A percentile compares a stretch with the other conserved stretches of the same genome.
Conservation (phyloP, 2,888 invertebrate genomes). For the Oligia strigilis region DNA sequence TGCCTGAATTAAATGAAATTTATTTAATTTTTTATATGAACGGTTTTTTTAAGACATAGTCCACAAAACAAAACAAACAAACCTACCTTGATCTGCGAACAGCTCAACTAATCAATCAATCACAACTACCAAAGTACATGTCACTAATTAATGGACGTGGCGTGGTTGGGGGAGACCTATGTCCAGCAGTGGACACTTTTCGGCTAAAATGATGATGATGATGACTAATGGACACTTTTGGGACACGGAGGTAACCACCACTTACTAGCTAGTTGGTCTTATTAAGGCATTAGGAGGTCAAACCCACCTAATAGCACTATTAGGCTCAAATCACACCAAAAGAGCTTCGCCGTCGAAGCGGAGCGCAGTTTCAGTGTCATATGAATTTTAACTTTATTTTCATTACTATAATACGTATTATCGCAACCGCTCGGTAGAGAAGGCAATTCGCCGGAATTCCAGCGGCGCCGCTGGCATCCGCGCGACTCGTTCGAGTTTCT, state of each 20-base stretch:
- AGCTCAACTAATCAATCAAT: slow-evolving; percentile 1
- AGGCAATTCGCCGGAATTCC: no score
- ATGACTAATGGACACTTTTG: slow-evolving; percentile 7
- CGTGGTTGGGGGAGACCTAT: neutral
- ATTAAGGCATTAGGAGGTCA: slow-evolving; percentile 16
- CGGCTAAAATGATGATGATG: neutral
- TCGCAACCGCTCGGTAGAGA: no score
- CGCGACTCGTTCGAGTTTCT: no score
- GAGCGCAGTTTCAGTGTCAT: no score
- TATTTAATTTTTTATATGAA: neutral
- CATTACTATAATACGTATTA: no score
- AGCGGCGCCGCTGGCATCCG: no score
- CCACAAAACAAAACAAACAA: neutral
- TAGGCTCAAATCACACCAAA: neutral
- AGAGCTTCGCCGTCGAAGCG: no score
- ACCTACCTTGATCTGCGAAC: no score
- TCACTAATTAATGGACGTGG: slow-evolving; percentile 13
- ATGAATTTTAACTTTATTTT: no score
- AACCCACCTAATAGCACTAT: slow-evolving; percentile 2
- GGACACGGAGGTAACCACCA: slow-evolving; percentile 1
- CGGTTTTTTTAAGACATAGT: neutral
- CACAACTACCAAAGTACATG: slow-evolving; percentile 2
- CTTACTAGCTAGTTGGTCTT: neutral
- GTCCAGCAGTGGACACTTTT: neutral
- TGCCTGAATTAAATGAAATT: no score